phyloP scores from a whole-genome alignment of 2,888 invertebrate genomes.

The Cheiracanthium punctorium region DNA sequence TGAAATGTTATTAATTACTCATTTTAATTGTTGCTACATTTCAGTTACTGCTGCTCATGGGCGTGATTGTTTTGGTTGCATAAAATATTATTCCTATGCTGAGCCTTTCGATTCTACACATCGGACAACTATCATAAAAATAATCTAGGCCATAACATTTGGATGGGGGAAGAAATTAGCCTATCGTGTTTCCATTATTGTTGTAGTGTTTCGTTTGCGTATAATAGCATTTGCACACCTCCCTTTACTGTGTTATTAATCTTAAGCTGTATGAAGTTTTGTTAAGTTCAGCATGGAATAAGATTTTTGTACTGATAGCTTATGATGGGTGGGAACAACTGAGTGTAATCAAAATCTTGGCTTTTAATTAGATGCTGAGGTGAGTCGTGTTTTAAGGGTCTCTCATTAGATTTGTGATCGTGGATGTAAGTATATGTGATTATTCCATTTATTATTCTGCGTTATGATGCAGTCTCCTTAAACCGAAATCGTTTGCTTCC shows the following conservation, averaged over 20 bases:
- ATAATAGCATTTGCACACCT: not conserved
- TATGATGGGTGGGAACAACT: not conserved
- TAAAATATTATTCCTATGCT: not conserved
- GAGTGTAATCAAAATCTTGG: not conserved
- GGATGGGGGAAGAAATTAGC: not conserved
- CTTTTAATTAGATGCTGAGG: too few relatives aligned
- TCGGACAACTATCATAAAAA: not conserved
- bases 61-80: not conserved
- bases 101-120: not conserved
- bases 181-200: not conserved
- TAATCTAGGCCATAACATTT: not conserved
- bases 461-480: too few relatives aligned
- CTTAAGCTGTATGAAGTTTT: not conserved
- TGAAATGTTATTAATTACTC: not conserved
- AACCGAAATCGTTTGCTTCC: too few relatives aligned
- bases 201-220: not conserved
- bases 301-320: not conserved
- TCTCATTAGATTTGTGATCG: too few relatives aligned
- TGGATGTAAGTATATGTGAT: too few relatives aligned
- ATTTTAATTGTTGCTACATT: slow-evolving; percentile 1
- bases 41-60: not conserved
- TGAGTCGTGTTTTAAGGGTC: too few relatives aligned
- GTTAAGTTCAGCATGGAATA: not conserved
- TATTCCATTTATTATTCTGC: too few relatives aligned
- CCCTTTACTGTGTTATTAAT: not conserved